phyloP scores from a whole-genome alignment of 2,888 invertebrate genomes.

The Scaptomyza tumidula region DNA sequence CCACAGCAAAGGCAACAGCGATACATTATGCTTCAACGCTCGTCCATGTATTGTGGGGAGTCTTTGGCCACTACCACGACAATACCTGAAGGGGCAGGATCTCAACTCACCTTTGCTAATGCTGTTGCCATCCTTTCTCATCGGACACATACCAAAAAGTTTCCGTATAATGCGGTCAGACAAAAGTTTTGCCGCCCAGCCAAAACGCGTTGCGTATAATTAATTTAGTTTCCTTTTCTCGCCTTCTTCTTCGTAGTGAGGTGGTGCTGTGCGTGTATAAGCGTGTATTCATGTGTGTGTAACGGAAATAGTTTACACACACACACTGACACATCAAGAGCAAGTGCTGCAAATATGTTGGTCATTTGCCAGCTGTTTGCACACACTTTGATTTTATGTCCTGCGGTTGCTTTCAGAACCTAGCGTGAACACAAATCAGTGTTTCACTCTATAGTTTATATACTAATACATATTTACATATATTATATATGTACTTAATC shows the following conservation, averaged over 20 bases:
- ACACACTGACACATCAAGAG: constrained; percentile 6
- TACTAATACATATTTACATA: not conserved
- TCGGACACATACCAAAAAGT: constrained; percentile 38
- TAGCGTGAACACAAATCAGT: not conserved
- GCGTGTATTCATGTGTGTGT: not conserved
- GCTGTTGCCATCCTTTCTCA: not conserved
- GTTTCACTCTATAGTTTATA: not conserved
- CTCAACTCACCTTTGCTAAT: not conserved
- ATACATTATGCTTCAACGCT: constrained; percentile 13
- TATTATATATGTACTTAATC: not conserved
- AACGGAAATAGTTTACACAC: constrained; percentile 2
- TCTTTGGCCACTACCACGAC: too few relatives aligned
- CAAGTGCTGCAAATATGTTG: constrained; percentile 26
- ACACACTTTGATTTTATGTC: constrained; percentile 33
- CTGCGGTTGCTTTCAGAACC: constrained; percentile 15
- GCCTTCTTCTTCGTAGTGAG: not conserved
- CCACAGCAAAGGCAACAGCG: constrained; percentile 7
- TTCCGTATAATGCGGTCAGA: constrained; percentile 60
- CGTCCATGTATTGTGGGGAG: not conserved
- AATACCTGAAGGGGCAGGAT: constrained; percentile 22
- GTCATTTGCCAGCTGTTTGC: constrained; percentile 29
- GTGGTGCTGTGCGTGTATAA: not conserved
- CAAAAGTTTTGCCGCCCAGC: constrained; percentile 46
- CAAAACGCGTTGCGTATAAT: constrained; percentile 53
- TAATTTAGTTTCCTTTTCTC: constrained; percentile 54